Evolutionary conservation across 2,113 vertebrate genomes (phyloP).

Genomic region (Pelusios castaneus): DNA sequence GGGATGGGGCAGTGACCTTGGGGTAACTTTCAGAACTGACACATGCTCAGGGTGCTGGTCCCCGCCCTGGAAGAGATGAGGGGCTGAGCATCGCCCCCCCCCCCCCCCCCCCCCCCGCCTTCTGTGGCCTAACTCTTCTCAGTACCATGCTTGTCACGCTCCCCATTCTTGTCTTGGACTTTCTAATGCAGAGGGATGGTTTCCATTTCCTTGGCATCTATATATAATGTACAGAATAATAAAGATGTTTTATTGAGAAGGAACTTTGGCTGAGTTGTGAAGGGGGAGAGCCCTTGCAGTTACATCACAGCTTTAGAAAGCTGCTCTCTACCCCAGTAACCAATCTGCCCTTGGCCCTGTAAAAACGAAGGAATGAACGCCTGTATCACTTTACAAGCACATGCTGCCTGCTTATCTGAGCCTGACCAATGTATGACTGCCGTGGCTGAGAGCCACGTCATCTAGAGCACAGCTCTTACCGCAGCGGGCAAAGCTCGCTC

Average conservation of each 20-base stretch:
- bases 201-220: conserved; percentile 58
- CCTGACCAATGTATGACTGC: conserved; percentile 6
- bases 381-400: not conserved
- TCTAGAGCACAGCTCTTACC: conserved; percentile 23
- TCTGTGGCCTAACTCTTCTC: conserved; percentile 65
- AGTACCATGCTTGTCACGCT: conserved; percentile 70
- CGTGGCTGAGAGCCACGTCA: conserved; percentile 55
- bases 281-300: not conserved
- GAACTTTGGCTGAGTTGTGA: not conserved
- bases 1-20: conserved; percentile 16
- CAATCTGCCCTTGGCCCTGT: not conserved
- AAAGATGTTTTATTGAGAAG: conserved; percentile 81
- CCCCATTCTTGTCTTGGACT: conserved; percentile 74
- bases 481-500: not conserved
- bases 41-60: conserved; percentile 45
- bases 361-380: conserved; percentile 41
- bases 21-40: conserved; percentile 35
- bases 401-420: conserved; percentile 40
- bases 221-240: conserved; percentile 85
- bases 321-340: not conserved
- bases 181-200: conserved; percentile 70
- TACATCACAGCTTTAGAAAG: not conserved
- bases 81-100: conserved; percentile 22
- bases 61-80: not conserved
- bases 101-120: conserved; percentile 50